Conservation (phyloP, 64 coral and sea anemone genomes). For the Montipora capricornis region DNA sequence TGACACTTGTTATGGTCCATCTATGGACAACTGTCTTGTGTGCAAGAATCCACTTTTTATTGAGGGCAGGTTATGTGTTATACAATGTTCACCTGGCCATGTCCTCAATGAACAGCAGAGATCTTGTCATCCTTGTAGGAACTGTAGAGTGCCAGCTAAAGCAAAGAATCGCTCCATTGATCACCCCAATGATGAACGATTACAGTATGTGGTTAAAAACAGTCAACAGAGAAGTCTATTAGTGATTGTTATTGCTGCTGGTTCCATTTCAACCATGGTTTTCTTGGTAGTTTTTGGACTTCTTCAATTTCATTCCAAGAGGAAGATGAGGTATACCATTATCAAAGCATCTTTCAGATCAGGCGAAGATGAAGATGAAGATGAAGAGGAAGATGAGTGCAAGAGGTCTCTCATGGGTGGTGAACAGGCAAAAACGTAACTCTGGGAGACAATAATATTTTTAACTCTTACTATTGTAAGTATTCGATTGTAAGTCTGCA, state of each 20-base stretch:
- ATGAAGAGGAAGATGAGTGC: conserved; percentile 9
- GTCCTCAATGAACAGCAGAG: background rate
- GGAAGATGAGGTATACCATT: background rate
- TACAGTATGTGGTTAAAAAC: conserved; percentile 30
- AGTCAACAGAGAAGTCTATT: background rate
- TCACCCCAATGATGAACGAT: conserved; percentile 12
- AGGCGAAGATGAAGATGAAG: conserved; percentile 8
- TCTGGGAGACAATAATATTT: background rate
- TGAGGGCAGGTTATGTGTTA: conserved; percentile 77
- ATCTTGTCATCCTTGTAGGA: conserved; percentile 55
- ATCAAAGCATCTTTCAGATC: background rate
- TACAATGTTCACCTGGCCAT: conserved; percentile 76
- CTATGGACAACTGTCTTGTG: conserved; percentile 49
- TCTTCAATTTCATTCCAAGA: conserved; percentile 57
- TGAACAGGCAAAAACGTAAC: conserved; percentile 6
- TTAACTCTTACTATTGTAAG: too few species aligned
- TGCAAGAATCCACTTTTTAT: conserved; percentile 77
- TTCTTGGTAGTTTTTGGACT: conserved; percentile 69
- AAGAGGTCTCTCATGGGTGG: conserved; percentile 16
- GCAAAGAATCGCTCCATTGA: conserved; percentile 50
- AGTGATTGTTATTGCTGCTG: conserved; percentile 33
- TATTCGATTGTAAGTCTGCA: too few species aligned
- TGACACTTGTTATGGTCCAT: conserved; percentile 66
- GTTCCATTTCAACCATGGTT: conserved; percentile 26
- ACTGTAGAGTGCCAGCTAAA: background rate